A percentile compares a stretch with the other conserved stretches of the same genome.
These are phyloP conservation scores for Macroramphosus scolopax DNA, from an alignment of 2,797 vertebrate species.

Conservation along the genomic window DNA sequence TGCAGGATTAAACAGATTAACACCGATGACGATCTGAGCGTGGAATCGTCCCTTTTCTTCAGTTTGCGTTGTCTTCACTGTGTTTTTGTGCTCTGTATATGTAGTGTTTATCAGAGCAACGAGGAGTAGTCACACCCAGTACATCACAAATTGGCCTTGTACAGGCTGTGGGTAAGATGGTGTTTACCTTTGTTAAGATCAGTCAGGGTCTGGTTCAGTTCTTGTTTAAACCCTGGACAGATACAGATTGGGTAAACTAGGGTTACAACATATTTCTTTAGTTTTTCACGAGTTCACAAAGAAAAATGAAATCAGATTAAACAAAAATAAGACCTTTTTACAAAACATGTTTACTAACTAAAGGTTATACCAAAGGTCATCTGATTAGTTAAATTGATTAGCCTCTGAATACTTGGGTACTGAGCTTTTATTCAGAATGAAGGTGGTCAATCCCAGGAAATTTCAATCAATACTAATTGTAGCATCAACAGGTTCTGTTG, in stretches of 20 bases:
- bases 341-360: too few species aligned
- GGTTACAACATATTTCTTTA: too few species aligned
- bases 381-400: too few species aligned
- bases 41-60: background rate
- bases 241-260: too few species aligned
- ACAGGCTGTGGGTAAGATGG: constrained; percentile 26
- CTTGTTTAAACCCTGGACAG: constrained; percentile 3
- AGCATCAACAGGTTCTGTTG: constrained; percentile 18
- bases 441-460: background rate
- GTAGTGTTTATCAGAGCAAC: too few species aligned
- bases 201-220: constrained; percentile 2
- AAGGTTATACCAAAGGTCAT: too few species aligned
- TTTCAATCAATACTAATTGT: constrained; percentile 11
- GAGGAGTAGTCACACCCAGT: background rate
- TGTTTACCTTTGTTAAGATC: constrained; percentile 28
- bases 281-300: too few species aligned
- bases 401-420: background rate
- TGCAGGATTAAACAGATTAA: constrained; percentile 34
- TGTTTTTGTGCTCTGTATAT: background rate
- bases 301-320: too few species aligned
- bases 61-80: background rate
- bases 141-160: constrained; percentile 22
- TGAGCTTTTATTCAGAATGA: background rate
- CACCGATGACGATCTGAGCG: background rate
- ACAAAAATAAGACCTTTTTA: too few species aligned